phyloP scores from a whole-genome alignment of 2,797 vertebrate species.

The Lepus oiostolus region DNA sequence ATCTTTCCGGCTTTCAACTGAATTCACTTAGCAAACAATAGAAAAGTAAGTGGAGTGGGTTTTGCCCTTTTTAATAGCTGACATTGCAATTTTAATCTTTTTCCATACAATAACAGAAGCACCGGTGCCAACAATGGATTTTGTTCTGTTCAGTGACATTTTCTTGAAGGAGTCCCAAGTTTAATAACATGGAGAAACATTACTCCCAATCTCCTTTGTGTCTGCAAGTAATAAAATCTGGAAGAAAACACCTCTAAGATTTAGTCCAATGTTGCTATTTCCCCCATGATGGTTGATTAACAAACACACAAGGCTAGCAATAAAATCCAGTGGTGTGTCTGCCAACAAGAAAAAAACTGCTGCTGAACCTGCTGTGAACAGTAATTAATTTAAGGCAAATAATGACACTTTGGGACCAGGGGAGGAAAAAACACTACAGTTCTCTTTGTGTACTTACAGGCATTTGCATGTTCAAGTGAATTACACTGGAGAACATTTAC shows the following conservation, averaged over 20 bases:
- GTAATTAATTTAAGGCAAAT: slow-evolving; percentile 44
- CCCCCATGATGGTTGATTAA: slow-evolving; percentile 51
- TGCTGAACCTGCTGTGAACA: slow-evolving; percentile 46
- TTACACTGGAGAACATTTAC: neutral
- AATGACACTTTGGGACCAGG: slow-evolving; percentile 13
- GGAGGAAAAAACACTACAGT: slow-evolving; percentile 56
- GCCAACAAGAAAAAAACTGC: slow-evolving; percentile 60
- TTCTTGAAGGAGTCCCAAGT: slow-evolving; percentile 74
- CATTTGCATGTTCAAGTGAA: slow-evolving; percentile 44
- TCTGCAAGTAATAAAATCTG: slow-evolving; percentile 74
- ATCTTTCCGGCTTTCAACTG: slow-evolving; percentile 48
- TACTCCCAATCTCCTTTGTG: slow-evolving; percentile 61
- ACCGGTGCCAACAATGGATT: slow-evolving; percentile 25
- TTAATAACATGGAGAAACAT: slow-evolving; percentile 70
- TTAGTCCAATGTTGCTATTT: slow-evolving; percentile 53
- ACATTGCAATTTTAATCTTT: slow-evolving; percentile 62
- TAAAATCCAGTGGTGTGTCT: slow-evolving; percentile 58
- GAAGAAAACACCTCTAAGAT: slow-evolving; percentile 69
- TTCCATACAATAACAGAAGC: slow-evolving; percentile 14
- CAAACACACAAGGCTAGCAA: slow-evolving; percentile 56
- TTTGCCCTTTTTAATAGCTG: slow-evolving; percentile 32
- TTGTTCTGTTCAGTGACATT: slow-evolving; percentile 30
- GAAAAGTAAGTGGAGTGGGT: slow-evolving; percentile 32
- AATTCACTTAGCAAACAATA: slow-evolving; percentile 65
- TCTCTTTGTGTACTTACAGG: slow-evolving; percentile 36